These are phyloP conservation scores for Pseudomyrmex concolor DNA, from an alignment of 1,140 invertebrate species.

Conservation along the genomic window DNA sequence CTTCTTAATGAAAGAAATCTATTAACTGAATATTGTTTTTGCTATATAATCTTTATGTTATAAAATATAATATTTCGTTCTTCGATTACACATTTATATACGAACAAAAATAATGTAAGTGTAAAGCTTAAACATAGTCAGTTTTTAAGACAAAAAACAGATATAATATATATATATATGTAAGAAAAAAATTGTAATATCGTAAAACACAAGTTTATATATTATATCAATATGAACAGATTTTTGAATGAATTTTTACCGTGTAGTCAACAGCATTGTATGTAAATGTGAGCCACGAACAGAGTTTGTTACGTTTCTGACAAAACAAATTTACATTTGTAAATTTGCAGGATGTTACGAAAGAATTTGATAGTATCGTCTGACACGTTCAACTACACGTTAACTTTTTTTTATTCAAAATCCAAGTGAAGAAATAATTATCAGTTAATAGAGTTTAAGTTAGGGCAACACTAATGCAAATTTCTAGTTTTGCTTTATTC, in stretches of 20 bases:
- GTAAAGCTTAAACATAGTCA: conserved; percentile 42
- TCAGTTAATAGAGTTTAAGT: neutral
- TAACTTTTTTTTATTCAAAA: conserved; percentile 10
- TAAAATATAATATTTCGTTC: conserved; percentile 57
- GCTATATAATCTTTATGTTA: conserved; percentile 74
- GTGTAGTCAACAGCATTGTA: conserved; percentile 39
- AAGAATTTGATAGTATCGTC: conserved; percentile 21
- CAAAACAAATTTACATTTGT: conserved; percentile 36
- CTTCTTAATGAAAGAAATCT: conserved; percentile 71
- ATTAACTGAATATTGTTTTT: conserved; percentile 68
- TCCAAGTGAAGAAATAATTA: conserved; percentile 12
- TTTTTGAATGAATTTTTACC: conserved; percentile 47
- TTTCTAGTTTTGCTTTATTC: neutral
- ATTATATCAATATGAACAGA: conserved; percentile 29
- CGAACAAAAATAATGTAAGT: conserved; percentile 49
- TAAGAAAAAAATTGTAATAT: conserved; percentile 55
- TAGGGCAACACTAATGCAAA: neutral
- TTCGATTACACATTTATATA: conserved; percentile 67
- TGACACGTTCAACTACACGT: conserved; percentile 9
- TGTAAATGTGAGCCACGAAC: neutral
- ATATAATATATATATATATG: conserved; percentile 23
- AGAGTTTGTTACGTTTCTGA: conserved; percentile 20
- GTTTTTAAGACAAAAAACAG: conserved; percentile 58
- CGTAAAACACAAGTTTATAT: conserved; percentile 40
- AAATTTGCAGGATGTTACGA: conserved; percentile 13